Percentiles rank a stretch among this genome's conserved stretches.
Conservation (phyloP, 2,888 invertebrate species). For the Drosophila affinis region DNA sequence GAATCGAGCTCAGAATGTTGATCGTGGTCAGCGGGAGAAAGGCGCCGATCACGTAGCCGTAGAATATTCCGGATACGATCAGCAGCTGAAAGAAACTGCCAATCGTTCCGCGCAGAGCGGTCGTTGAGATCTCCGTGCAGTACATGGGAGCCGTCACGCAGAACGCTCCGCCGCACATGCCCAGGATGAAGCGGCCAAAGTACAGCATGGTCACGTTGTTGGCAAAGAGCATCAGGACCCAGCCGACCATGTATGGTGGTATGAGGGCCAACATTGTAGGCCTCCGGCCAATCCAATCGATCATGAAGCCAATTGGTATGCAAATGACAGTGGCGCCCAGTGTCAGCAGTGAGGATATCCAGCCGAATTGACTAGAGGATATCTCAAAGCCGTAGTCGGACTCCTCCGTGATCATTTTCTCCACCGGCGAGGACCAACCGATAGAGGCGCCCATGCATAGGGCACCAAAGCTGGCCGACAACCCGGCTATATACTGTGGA, state of each 20-base stretch:
- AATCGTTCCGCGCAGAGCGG: conserved; percentile 90
- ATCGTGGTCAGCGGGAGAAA: conserved; percentile 47
- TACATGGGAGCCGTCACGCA: conserved; percentile 92
- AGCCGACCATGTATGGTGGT: conserved; percentile 89
- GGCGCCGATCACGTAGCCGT: conserved; percentile 87
- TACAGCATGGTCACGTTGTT: conserved; percentile 84
- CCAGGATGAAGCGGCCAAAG: conserved; percentile 73
- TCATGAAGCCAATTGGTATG: conserved; percentile 88
- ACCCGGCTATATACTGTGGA: conserved; percentile 67
- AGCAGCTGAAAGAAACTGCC: conserved; percentile 94
- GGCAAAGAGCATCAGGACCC: conserved; percentile 89
- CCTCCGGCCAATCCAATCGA: conserved; percentile 89
- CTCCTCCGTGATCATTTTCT: conserved; percentile 42
- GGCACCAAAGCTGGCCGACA: conserved; percentile 72
- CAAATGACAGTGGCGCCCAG: conserved; percentile 89
- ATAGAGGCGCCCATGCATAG: conserved; percentile 69
- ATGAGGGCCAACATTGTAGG: conserved; percentile 84
- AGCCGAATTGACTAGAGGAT: conserved; percentile 85
- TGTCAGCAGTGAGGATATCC: conserved; percentile 88
- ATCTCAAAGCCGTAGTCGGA: conserved; percentile 84
- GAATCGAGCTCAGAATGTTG: conserved; percentile 67
- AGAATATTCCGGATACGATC: conserved; percentile 91
- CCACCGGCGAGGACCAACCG: conserved; percentile 69
- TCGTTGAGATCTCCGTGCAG: conserved; percentile 92
- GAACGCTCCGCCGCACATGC: conserved; percentile 86